phyloP scores from a whole-genome alignment of 2,113 vertebrate species.

The Channa maculata region DNA sequence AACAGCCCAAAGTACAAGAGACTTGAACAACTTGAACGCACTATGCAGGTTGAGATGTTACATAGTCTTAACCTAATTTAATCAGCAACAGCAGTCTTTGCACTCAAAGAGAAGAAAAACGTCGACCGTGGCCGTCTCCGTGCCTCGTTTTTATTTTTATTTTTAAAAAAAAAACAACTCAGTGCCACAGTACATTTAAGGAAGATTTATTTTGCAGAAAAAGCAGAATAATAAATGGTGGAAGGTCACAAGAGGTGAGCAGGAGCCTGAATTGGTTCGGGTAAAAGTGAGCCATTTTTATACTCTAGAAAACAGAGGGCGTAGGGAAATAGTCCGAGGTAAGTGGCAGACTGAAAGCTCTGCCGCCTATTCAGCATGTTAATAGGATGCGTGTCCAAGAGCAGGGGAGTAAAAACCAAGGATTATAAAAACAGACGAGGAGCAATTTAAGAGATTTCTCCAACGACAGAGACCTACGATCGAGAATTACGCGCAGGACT shows the following conservation, averaged over 20 bases:
- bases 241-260: constrained; percentile 32
- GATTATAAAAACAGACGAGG: constrained; percentile 66
- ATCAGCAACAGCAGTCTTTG: constrained; percentile 12
- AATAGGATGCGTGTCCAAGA: constrained; percentile 38
- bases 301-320: background rate
- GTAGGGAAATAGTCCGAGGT: constrained; percentile 10
- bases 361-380: constrained; percentile 43
- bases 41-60: constrained; percentile 15
- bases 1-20: constrained; percentile 31
- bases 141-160: background rate
- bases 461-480: constrained; percentile 51
- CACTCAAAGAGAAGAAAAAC: constrained; percentile 14
- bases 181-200: background rate
- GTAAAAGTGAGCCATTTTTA: constrained; percentile 20
- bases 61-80: constrained; percentile 12
- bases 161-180: too few relatives aligned
- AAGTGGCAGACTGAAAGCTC: constrained; percentile 12
- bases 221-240: constrained; percentile 19
- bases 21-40: constrained; percentile 25
- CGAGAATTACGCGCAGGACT: constrained; percentile 60
- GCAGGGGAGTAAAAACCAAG: constrained; percentile 37
- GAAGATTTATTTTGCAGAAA: constrained; percentile 40
- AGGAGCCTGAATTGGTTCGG: constrained; percentile 17
- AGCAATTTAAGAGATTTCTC: constrained; percentile 60
- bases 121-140: background rate